Evolutionary conservation across 1,140 invertebrate genomes (phyloP), one percentile per base, ranked within the genome.

Genomic region (Hestina assimilis): DNA sequence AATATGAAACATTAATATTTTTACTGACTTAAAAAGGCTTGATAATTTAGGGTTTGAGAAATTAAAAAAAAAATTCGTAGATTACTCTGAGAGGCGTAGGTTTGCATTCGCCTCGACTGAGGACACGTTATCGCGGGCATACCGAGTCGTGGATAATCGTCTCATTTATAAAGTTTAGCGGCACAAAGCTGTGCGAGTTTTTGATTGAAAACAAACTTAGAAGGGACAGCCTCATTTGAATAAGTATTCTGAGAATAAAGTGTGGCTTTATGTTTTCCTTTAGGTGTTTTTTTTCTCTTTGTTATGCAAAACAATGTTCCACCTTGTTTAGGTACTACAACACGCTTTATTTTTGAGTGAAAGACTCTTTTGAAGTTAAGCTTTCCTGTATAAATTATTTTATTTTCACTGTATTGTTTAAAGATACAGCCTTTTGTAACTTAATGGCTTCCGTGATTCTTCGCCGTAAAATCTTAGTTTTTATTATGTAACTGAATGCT

Each of bases 141-240:
- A 51, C 63, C 63, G 62, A 69, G 65, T 61, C 59, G 67, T 63
- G 82, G 84, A 87, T 87, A 87, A 87, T 87, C 84, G 84, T 70
- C 81, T 84, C 82, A 85, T 87, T 85, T 85, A 85, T 87, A 87
- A 87, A 87, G 84, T 84, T 87, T 85, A 87, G 72, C 83, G 71
- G 72, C 73, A 82, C 81, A 84, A 84, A 83, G 79, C 82, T 83
- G 76, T 69, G 75, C 66, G 79, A 84, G 81, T 84, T 87, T 86
- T 86, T 87, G 84, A 87, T 87, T 87, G 84, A 87, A 87, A 87
- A 87, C 78, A 87, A 87, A 87, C 85, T 88, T 86, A 85, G 83
- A 83, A 88, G 85, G 83, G 83, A 86, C 84, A 82, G 80, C 75
- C 78, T 88, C 83, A 88, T 88, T 88, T 88, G 83, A 88, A 88